These are phyloP conservation scores for Bicyclus anynana DNA, from an alignment of 1,140 invertebrate species.

Conservation along the genomic window DNA sequence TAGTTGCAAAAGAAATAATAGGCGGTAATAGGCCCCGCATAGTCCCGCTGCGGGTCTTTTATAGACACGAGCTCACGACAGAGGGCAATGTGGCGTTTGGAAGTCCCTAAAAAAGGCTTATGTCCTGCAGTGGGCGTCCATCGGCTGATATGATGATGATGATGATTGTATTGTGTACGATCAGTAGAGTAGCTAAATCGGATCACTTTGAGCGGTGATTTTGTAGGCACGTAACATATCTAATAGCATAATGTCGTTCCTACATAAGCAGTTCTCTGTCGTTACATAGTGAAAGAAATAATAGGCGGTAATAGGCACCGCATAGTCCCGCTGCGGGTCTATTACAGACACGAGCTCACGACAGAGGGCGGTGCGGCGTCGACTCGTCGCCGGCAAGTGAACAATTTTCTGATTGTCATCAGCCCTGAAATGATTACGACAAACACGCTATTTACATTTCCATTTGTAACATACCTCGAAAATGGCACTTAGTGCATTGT, in stretches of 20 bases:
- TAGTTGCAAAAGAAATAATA: background rate
- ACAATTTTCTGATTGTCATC: slow-evolving; percentile 72
- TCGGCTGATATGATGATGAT: too few relatives aligned
- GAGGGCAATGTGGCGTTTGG: slow-evolving; percentile 39
- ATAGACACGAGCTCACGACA: slow-evolving; percentile 43
- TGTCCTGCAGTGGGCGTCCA: too few relatives aligned
- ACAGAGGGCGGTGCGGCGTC: slow-evolving; percentile 40
- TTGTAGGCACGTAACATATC: too few relatives aligned
- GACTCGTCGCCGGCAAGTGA: slow-evolving; percentile 55
- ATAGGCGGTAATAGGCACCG: background rate
- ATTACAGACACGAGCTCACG: slow-evolving; percentile 48
- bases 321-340: slow-evolving; percentile 32
- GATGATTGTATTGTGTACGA: too few relatives aligned
- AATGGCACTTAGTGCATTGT: too few relatives aligned
- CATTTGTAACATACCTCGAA: slow-evolving; percentile 47
- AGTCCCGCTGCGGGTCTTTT: slow-evolving; percentile 38
- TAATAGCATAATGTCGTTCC: too few relatives aligned
- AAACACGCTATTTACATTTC: slow-evolving; percentile 67
- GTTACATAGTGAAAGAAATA: background rate
- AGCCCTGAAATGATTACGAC: slow-evolving; percentile 58
- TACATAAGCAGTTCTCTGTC: too few relatives aligned
- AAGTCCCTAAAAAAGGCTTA: too few relatives aligned
- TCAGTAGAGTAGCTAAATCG: too few relatives aligned
- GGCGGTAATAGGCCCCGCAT: slow-evolving; percentile 7
- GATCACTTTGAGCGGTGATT: too few relatives aligned